A percentile compares a stretch with the other conserved stretches of the same genome.
Conservation (phyloP, 1,140 invertebrate species). For the Caenorhabditis tropicalis region DNA sequence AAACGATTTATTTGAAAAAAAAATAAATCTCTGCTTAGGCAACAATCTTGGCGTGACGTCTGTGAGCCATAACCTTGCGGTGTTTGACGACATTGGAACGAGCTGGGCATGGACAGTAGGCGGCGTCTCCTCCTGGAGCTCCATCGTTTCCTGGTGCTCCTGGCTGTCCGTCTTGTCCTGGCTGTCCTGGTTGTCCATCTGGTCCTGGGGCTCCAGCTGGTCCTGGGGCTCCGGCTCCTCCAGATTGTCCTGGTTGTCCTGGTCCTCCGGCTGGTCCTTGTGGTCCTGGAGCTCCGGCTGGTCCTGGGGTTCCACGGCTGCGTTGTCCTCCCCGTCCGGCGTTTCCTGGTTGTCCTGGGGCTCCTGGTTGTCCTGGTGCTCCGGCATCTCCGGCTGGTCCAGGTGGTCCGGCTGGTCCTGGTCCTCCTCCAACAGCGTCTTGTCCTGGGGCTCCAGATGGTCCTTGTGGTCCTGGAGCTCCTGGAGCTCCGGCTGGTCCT, state of each 20-base stretch:
- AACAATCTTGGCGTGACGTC: constrained; percentile 31
- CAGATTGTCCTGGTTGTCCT: constrained; percentile 36
- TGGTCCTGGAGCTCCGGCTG: constrained; percentile 48
- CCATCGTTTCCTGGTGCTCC: constrained; percentile 44
- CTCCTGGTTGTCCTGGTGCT: constrained; percentile 39
- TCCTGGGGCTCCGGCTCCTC: constrained; percentile 40
- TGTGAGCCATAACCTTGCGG: constrained; percentile 33
- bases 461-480: constrained; percentile 44
- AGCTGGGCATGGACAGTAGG: constrained; percentile 45
- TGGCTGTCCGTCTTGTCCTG: constrained; percentile 4
- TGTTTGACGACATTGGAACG: neutral
- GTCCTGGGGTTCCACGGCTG: constrained; percentile 36
- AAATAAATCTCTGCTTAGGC: neutral
- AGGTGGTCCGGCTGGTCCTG: constrained; percentile 47
- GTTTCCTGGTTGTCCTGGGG: constrained; percentile 42
- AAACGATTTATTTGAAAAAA: too few relatives aligned
- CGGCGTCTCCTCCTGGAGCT: constrained; percentile 38
- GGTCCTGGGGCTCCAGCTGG: constrained; percentile 27
- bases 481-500: constrained; percentile 47
- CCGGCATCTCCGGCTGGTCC: constrained; percentile 45
- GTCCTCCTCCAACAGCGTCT: constrained; percentile 27
- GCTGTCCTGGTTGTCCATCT: constrained; percentile 20
- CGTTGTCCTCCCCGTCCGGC: constrained; percentile 35
- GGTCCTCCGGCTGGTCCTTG: constrained; percentile 41
- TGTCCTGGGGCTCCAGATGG: constrained; percentile 37